A percentile compares a stretch with the other conserved stretches of the same genome.
Conservation (phyloP, 92 coral and sea anemone species). For the Epizoanthus illoricatus region DNA sequence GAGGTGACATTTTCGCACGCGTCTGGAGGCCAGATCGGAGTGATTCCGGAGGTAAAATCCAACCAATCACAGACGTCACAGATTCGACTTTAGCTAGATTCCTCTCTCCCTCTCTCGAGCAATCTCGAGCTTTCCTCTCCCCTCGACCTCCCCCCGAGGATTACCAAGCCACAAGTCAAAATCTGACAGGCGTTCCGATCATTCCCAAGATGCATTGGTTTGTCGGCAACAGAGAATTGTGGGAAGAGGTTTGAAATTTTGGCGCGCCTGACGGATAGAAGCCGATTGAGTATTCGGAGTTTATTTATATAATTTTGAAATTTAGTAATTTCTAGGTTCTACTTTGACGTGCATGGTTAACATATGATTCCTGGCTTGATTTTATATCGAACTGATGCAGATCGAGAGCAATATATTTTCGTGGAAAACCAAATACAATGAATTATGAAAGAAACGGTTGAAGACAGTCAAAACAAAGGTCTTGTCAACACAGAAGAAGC, state of each 20-base stretch:
- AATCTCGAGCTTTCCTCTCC: no score
- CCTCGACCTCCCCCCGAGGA: no score
- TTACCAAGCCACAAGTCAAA: slow-evolving; percentile 17
- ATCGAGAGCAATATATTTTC: not conserved
- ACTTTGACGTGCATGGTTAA: not conserved
- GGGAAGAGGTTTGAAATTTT: slow-evolving; percentile 62
- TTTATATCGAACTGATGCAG: not conserved
- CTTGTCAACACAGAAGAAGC: slow-evolving; percentile 24
- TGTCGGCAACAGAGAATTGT: slow-evolving; percentile 42
- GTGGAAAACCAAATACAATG: not conserved
- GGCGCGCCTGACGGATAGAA: slow-evolving; percentile 63
- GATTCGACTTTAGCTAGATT: no score
- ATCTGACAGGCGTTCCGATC: slow-evolving; percentile 43
- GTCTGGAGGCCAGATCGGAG: no score
- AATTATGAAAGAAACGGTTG: not conserved
- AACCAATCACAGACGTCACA: no score
- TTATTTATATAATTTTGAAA: not conserved
- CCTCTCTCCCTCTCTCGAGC: no score
- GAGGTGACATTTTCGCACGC: no score
- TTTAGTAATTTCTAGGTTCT: not conserved
- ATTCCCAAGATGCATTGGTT: slow-evolving; percentile 20
- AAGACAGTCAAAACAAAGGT: slow-evolving; percentile 8
- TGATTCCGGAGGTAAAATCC: no score
- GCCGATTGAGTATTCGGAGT: not conserved
- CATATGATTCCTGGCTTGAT: slow-evolving; percentile 1